Base-by-base conservation (phyloP, 2,888 invertebrate genomes). In the Leptopilina drosophilae region DNA sequence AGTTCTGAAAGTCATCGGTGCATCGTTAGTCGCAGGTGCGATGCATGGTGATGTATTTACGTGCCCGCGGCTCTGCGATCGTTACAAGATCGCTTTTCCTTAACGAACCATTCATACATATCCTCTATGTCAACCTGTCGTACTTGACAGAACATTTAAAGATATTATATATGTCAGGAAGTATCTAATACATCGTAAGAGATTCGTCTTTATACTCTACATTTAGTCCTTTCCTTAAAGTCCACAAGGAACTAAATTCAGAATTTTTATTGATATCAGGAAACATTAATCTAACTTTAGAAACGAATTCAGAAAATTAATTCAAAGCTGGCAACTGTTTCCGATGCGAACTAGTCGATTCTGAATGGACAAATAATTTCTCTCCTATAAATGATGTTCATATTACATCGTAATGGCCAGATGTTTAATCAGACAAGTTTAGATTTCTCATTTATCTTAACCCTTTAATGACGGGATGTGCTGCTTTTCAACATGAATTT, bases 31-130 rank as follows among this genome's bases (percentile, higher is more conserved):
- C 84, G 83, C 84, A 78, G 82, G 78, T 79, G 83, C 82, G 84
- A 78, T 82, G 80, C 78, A 77, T 77, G 81, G 78, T 82, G 78
- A 81, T 84, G 83, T 82, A 82, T 83, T 81, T 80, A 78, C 82
- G 83, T 82, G 82, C 82, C 76, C 64, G 65, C 15, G 77, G 20
- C 76, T 77, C 82, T 83, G 79, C 81, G 82, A 82, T 69, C 69
- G 69, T 64, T 69, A 49, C 69, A 53, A 82, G 78, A 81, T 85
- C 81, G 81, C 79, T 79, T 79, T 79, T 76, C 78, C 78, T 56
- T 87, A 87, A 87, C 86, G 88, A 87, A 88, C 85, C 85, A 87
- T 87, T 87, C 86, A 86, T 83, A 82, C 82, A 82, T 83, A 83
- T 85, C 85, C 78, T 80, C 80, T 81, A 81, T 79, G 81, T 82